These are phyloP conservation scores for Drosophila triauraria DNA, from an alignment of 1,140 invertebrate genomes.

Conservation along the genomic window DNA sequence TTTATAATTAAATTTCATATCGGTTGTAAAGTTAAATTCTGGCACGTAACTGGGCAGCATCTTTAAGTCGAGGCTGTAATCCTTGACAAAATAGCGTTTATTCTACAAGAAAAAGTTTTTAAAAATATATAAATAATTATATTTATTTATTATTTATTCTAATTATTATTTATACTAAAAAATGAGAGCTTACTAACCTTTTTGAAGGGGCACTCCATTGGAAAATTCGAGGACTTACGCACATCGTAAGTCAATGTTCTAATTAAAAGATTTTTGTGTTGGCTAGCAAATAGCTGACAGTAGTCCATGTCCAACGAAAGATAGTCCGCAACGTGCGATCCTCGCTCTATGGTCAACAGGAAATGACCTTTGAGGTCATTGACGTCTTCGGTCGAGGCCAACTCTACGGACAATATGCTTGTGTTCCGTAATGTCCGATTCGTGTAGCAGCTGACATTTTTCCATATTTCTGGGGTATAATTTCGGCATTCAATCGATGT, in stretches of 20 bases:
- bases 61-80: constrained; percentile 21
- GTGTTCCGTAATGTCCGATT: too few relatives aligned
- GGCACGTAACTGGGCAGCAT: constrained; percentile 30
- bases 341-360: constrained; percentile 6
- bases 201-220: constrained; percentile 38
- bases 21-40: constrained; percentile 6
- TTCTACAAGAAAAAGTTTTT: background rate
- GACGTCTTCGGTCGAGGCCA: background rate
- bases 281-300: constrained; percentile 14
- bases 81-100: constrained; percentile 23
- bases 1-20: background rate
- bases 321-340: constrained; percentile 11
- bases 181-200: background rate
- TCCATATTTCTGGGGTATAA: background rate
- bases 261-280: constrained; percentile 6
- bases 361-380: background rate
- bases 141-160: too few relatives aligned
- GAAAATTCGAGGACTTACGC: constrained; percentile 27
- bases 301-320: constrained; percentile 19
- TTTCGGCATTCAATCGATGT: background rate
- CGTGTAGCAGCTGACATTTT: background rate
- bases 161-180: too few relatives aligned
- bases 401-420: constrained; percentile 3
- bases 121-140: too few relatives aligned
- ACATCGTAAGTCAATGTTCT: constrained; percentile 4